Conservation (phyloP, 2,113 vertebrate genomes). For the Cervus canadensis region DNA sequence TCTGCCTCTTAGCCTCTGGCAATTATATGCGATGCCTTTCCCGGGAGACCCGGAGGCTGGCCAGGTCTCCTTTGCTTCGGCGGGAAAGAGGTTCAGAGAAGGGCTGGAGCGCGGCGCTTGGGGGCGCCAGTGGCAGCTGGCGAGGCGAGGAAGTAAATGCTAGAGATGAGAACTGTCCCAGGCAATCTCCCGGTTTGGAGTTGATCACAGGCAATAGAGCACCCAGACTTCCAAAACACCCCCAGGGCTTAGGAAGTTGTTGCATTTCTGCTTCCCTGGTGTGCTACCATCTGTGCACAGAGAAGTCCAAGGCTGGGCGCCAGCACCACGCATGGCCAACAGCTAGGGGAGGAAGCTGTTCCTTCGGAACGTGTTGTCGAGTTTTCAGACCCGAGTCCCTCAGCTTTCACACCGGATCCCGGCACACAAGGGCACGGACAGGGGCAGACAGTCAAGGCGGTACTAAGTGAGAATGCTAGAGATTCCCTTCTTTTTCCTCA, state of each 20-base stretch:
- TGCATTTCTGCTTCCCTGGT: background rate
- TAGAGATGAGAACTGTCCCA: background rate
- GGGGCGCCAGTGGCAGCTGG: slow-evolving; percentile 40
- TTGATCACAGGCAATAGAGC: rapidly evolving
- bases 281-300: too few relatives aligned
- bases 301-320: background rate
- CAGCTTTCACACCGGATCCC: background rate
- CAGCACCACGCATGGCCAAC: background rate
- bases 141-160: rapidly evolving
- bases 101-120: background rate
- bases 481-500: background rate
- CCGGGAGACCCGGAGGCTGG: too few relatives aligned
- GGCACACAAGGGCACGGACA: too few relatives aligned
- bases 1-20: background rate
- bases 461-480: background rate
- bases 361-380: rapidly evolving
- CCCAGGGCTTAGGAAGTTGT: background rate
- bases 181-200: background rate
- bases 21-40: background rate
- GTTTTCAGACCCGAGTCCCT: background rate
- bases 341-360: background rate
- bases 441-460: background rate
- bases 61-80: background rate
- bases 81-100: background rate
- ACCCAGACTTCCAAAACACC: background rate